phyloP scores from a whole-genome alignment of 2,888 invertebrate genomes.

The Neelides folsomi region DNA sequence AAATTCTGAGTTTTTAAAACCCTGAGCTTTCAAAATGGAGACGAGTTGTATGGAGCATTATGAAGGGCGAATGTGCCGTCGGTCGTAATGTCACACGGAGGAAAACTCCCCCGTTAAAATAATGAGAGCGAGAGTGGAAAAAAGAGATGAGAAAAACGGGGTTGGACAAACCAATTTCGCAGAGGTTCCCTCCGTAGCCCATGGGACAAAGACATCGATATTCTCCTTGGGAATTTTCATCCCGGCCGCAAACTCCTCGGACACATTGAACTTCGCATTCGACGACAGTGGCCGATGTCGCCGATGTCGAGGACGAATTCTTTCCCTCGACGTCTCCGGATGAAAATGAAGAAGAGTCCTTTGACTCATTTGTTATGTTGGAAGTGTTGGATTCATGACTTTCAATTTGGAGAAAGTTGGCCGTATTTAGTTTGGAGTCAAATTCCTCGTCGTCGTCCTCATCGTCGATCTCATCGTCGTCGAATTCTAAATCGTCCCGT shows the following conservation, averaged over 20 bases:
- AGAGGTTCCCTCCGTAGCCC: slow-evolving; percentile 26
- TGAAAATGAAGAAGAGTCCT: neutral
- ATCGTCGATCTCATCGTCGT: slow-evolving; percentile 1
- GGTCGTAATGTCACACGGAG: too few relatives aligned
- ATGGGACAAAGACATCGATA: slow-evolving; percentile 31
- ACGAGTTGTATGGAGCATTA: too few relatives aligned
- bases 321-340: slow-evolving; percentile 9
- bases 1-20: too few relatives aligned
- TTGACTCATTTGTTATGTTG: slow-evolving; percentile 3
- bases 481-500: neutral
- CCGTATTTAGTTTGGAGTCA: neutral
- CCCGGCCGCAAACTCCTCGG: slow-evolving; percentile 18
- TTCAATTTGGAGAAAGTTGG: neutral
- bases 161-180: slow-evolving; percentile 27
- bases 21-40: too few relatives aligned
- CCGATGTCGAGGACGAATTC: slow-evolving; percentile 10
- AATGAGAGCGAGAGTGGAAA: slow-evolving; percentile 4
- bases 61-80: too few relatives aligned
- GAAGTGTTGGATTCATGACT: neutral
- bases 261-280: slow-evolving; percentile 23
- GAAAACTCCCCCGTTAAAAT: neutral
- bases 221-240: slow-evolving; percentile 18
- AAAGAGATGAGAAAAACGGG: slow-evolving; percentile 1
- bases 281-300: slow-evolving; percentile 10
- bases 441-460: slow-evolving; percentile 7